Evolutionary conservation across 2,888 invertebrate species (phyloP), one percentile per base, ranked within the genome.

Genomic region (Heliconius aoede): DNA sequence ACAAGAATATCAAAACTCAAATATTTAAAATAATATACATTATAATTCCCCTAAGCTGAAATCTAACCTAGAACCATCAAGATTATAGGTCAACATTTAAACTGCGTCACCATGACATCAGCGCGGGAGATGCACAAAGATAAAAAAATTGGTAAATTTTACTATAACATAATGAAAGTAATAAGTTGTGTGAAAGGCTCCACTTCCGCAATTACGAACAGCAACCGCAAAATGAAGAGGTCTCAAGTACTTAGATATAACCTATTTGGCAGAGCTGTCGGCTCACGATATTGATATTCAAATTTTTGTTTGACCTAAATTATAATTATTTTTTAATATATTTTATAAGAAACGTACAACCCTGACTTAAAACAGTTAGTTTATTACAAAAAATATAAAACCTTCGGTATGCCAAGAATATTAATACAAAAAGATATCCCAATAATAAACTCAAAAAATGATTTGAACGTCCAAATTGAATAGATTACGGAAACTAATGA

Each of bases 241-340:
- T 36, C 72, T 65, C 24, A 60, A 72, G 40, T 72, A 60, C 24
- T 60, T 24, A 72, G 30, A 58, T 60, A 61, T 61, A 72, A 72
- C 72, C 72, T 72, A 72, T 60, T 72, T 72, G 72, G 72, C 72
- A 72, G 11, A 58, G 72, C 58, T 30, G 24, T 58, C 71, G 32
- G 36, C 24, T 68, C 68, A 51, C 68, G 68, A 69, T 55, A 69
- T 51, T 55, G 30, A 69, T 55, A 69, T 55, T 69, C 55, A 69
- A 69, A 69, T 69, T 55, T 51, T 30, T n/a, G 15, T 69, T 69
- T 55, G 69, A 51, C 69, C 69, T 69, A 69, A 69, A 69, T 55
- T 69, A 69, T 55, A 30, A 51, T 69, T 55, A 30, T 55, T 69
- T 36, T 69, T 69, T 55, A 55, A 55, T 51, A 69, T 32, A 30